A percentile compares a stretch with the other conserved stretches of the same genome.
These are phyloP conservation scores for Hydrophis major DNA, from an alignment of 2,797 vertebrate genomes.

Conservation along the genomic window DNA sequence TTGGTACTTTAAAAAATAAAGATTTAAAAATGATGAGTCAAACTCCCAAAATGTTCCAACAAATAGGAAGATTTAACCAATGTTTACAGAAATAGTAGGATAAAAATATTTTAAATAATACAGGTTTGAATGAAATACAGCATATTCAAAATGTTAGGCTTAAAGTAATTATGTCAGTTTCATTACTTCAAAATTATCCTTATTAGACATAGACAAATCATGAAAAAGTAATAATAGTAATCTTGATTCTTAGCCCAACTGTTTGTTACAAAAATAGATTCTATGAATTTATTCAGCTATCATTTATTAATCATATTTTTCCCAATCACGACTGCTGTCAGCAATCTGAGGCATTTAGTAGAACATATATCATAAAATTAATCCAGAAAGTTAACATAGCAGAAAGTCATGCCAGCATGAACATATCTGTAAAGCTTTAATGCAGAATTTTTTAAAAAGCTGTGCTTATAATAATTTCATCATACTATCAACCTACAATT, in stretches of 20 bases:
- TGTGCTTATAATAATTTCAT: constrained; percentile 56
- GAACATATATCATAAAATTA: constrained; percentile 38
- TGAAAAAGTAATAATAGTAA: neutral
- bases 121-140: neutral
- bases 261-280: neutral
- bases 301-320: neutral
- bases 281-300: neutral
- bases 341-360: constrained; percentile 12
- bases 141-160: neutral
- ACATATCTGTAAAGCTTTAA: neutral
- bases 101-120: neutral
- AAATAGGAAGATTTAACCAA: neutral
- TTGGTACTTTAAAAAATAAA: neutral
- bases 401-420: neutral
- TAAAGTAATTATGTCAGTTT: neutral
- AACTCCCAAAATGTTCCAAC: neutral
- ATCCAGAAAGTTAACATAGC: constrained; percentile 32
- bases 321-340: constrained; percentile 16
- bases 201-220: neutral
- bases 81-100: neutral
- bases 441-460: constrained; percentile 28
- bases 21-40: neutral
- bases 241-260: neutral
- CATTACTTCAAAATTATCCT: neutral
- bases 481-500: constrained; percentile 52